Percentiles rank a stretch among this genome's conserved stretches.
These are phyloP conservation scores for Salvator merianae DNA, from an alignment of 2,113 vertebrate species.

Conservation along the genomic window DNA sequence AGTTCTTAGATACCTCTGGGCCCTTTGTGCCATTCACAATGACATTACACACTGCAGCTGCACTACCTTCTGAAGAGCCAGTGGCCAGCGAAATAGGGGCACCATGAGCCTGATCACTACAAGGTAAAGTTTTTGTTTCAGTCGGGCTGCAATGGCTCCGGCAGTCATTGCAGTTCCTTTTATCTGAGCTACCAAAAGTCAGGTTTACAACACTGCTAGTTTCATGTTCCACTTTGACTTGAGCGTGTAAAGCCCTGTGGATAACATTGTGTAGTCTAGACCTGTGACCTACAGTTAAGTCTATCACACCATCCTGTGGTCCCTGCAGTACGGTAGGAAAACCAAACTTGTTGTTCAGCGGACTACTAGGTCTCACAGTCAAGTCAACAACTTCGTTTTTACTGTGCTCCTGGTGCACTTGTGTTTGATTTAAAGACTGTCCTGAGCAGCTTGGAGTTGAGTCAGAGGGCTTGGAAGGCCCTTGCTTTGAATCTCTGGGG, in stretches of 20 bases:
- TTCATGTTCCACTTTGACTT: conserved; percentile 90
- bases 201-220: conserved; percentile 80
- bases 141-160: conserved; percentile 80
- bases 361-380: conserved; percentile 86
- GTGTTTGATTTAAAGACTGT: conserved; percentile 82
- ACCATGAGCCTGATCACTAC: conserved; percentile 73
- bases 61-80: conserved; percentile 73
- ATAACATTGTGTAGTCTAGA: conserved; percentile 92
- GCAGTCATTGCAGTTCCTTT: conserved; percentile 77
- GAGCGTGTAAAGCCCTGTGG: conserved; percentile 86
- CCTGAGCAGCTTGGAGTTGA: conserved; percentile 83
- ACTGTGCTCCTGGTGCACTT: conserved; percentile 78
- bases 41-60: conserved; percentile 90
- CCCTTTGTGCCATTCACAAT: conserved; percentile 92
- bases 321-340: conserved; percentile 76
- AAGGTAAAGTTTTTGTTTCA: conserved; percentile 76
- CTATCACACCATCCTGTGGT: conserved; percentile 92
- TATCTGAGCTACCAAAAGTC: conserved; percentile 76
- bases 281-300: conserved; percentile 90
- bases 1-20: conserved; percentile 75
- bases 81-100: conserved; percentile 75
- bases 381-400: conserved; percentile 85
- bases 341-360: conserved; percentile 76
- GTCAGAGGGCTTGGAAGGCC: conserved; percentile 77
- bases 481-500: conserved; percentile 82